Evolutionary conservation across 2,797 vertebrate genomes (phyloP), one percentile per base, ranked within the genome.

Genomic region (Pachyuromys duprasi): DNA sequence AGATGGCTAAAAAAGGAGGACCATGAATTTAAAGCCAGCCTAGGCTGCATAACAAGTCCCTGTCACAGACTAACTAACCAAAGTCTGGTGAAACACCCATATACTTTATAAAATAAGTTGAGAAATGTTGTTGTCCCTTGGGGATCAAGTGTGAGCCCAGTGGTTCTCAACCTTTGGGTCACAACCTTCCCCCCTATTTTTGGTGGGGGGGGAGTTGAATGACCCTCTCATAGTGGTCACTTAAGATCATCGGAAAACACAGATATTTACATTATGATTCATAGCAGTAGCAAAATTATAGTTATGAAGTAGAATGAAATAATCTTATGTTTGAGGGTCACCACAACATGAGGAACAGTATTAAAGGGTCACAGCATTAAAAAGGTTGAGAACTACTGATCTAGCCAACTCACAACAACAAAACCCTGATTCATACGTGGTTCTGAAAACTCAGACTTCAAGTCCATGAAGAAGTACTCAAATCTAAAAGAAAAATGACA

Each of bases 401-500:
- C 57, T 79, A 93, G 84, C 45, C 63, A 92, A 65, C 0, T 92
- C 65, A 90, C 8, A 42, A 42, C 75, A 89, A 87, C 63, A 89
- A 49, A 95, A 89, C 39, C 11, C 57, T 70, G 91, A 94, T 62
- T 92, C 31, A 67, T 49, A 86, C 33, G 20, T 45, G 57, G 55
- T 96, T 88, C 65, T 42, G n/a, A 87, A 94, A 74, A 90, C 75
- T 86, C 49, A 67, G 53, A 89, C 13, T 89, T 49, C 76, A 94
- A 94, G 33, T 62, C 9, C 45, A 81, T 39, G 36, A 60, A 45
- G 78, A 36, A 26, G 8, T 57, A 88, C 20, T 93, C 53, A 84
- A 96, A 86, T 90, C 31, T 60, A 88, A 88, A 95, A 78, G 42
- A 89, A 92, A 94, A 86, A 36, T 36, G 82, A 67, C 70, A 87